Conservation (phyloP, 2,797 vertebrate genomes). For the Syngnathus acus region DNA sequence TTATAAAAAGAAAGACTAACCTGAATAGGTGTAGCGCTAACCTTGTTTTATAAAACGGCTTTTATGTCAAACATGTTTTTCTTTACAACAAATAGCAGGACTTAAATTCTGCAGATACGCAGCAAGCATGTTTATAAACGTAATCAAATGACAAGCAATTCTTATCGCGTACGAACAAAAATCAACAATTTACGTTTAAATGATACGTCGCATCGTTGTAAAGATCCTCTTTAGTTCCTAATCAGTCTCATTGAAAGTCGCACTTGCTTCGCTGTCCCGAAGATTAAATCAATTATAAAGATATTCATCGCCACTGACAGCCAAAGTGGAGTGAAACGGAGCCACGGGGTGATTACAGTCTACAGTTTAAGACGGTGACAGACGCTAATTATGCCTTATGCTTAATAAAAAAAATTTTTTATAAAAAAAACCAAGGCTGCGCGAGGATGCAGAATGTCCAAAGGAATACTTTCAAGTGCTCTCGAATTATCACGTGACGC, state of each 20-base stretch:
- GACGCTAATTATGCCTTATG: constrained; percentile 52
- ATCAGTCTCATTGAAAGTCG: not conserved
- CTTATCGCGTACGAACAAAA: too few relatives aligned
- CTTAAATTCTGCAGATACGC: not conserved
- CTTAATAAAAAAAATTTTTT: not conserved
- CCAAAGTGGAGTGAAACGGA: constrained; percentile 76
- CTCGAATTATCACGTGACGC: too few relatives aligned
- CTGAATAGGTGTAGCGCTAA: not conserved
- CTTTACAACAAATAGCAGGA: too few relatives aligned
- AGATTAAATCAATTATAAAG: constrained; percentile 64
- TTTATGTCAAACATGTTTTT: not conserved
- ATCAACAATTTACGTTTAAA: not conserved
- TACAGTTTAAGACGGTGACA: constrained; percentile 79
- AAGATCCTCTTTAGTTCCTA: not conserved
- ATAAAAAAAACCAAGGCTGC: not conserved
- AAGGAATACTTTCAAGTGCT: not conserved
- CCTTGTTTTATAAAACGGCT: not conserved
- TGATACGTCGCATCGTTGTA: not conserved
- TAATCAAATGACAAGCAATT: too few relatives aligned
- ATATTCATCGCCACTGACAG: constrained; percentile 80
- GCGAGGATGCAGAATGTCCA: not conserved
- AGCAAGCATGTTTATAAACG: not conserved
- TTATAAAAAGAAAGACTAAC: not conserved
- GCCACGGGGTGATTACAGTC: constrained; percentile 72
- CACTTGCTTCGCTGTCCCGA: constrained; percentile 47